Percentiles rank a stretch among this genome's conserved stretches.
Conservation (phyloP, 1,140 invertebrate species). For the Trinorchestia longiramus region DNA sequence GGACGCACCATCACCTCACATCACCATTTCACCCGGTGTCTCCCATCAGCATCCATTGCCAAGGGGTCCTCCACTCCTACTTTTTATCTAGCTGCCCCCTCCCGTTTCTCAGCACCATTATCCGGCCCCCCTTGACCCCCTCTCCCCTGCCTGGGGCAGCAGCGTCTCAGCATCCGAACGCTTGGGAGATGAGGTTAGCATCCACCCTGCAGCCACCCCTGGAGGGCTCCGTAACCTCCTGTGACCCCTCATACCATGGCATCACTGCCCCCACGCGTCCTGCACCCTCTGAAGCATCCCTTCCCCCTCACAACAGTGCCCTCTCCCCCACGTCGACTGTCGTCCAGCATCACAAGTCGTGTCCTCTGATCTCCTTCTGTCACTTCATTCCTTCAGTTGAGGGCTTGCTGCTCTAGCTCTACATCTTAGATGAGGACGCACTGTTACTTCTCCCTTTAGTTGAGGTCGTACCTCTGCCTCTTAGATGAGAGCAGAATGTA, state of each 20-base stretch:
- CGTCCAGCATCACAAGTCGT: not conserved
- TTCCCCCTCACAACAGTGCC: not conserved
- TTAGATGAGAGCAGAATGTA: not conserved
- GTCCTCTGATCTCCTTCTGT: not conserved
- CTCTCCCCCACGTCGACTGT: not conserved
- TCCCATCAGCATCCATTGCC: not conserved
- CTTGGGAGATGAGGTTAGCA: conserved; percentile 48
- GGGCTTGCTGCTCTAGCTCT: not conserved
- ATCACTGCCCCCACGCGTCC: not conserved
- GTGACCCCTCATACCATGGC: conserved; percentile 50
- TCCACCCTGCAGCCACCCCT: conserved; percentile 46
- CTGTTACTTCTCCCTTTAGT: too few species aligned
- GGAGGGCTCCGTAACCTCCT: conserved; percentile 28
- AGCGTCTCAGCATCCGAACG: conserved; percentile 42
- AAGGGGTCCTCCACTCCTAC: conserved; percentile 12
- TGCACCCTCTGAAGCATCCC: not conserved
- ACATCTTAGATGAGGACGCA: too few species aligned
- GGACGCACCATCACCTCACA: not conserved
- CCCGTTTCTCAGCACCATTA: not conserved
- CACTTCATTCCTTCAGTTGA: not conserved
- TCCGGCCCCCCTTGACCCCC: not conserved
- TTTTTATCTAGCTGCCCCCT: not conserved
- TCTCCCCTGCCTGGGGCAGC: not conserved
- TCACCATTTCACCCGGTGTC: not conserved
- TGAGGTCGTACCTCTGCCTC: too few species aligned